Evolutionary conservation across 2,113 vertebrate species (phyloP), one percentile per base, ranked within the genome.

Genomic region (Carassius auratus): DNA sequence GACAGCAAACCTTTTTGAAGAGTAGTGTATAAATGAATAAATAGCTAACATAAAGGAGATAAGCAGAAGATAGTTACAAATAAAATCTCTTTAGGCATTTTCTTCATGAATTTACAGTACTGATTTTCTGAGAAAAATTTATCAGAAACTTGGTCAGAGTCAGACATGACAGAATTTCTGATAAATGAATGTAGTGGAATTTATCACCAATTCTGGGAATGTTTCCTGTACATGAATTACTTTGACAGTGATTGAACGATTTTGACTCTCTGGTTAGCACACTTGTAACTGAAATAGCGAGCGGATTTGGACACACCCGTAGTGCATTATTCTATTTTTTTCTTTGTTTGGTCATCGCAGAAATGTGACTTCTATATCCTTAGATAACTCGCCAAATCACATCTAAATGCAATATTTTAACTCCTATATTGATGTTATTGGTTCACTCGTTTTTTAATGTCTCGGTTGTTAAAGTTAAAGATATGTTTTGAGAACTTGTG

Each of bases 401-500:
- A 12, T 68, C 64, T 68, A 68, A 68, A 68, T 68, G 30, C 7
- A 15, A 36, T 2, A 17, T 6, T 68, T 68, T 33, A 36, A 33
- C 14, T 68, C 26, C 9, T 17, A 15, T 33, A 15, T 33, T 8
- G 14, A 36, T 36, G 30, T 36, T 68, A 36, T 33, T 68, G 30
- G 14, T 33, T 68, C 30, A 36, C 30, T 33, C 2, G 1, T 48
- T 48, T 33, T 71, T 21, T 10, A 4, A 69, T 3, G 3, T 36
- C 15, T 69, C 19, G 33, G 17, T 42, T 71, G 68, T 33, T 23
- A 3, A 79, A 48, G 77, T 42, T 68, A 36, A 38, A 45, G 64
- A 52, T 36, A 21, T 30, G 23, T 68, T 76, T 69, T 57, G 30
- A 80, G 36, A 66, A 52, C 57, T 61, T 81, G 59, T 75, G 9